phyloP scores from a whole-genome alignment of 2,113 vertebrate species.

The Gymnarchus niloticus region DNA sequence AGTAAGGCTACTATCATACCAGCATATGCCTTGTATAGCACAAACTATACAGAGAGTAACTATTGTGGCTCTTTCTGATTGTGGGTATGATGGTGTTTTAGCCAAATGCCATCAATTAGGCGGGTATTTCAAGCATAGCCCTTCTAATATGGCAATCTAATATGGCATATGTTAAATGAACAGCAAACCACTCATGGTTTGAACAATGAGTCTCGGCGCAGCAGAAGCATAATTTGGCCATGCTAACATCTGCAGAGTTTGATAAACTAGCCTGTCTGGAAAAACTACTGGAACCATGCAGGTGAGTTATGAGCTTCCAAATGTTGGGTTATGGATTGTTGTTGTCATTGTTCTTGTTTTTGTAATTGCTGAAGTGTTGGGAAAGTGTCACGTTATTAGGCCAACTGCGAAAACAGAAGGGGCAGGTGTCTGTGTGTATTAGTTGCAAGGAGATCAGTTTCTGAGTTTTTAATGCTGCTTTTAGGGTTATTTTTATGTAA shows the following conservation, averaged over 20 bases:
- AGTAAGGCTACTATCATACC: conserved; percentile 20
- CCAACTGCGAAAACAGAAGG: no score
- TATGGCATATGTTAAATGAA: no score
- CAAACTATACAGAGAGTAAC: conserved; percentile 35
- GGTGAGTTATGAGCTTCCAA: no score
- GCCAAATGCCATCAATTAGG: conserved; percentile 26
- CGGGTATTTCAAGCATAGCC: conserved; percentile 25
- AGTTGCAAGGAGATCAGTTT: no score
- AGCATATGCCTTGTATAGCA: conserved; percentile 29
- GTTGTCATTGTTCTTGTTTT: no score
- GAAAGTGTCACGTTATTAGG: no score
- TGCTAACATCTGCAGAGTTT: conserved; percentile 21
- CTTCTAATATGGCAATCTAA: conserved; percentile 15
- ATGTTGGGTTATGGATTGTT: no score
- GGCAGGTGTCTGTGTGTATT: no score
- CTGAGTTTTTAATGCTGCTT: no score
- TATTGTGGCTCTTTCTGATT: conserved; percentile 6
- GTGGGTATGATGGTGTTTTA: conserved; percentile 1
- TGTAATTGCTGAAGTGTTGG: no score
- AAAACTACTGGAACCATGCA: conserved; percentile 26
- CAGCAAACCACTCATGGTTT: conserved; percentile 12
- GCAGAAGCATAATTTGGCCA: conserved; percentile 21
- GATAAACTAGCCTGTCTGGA: conserved; percentile 22
- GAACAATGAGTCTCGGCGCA: conserved; percentile 20
- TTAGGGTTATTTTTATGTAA: no score